phyloP scores from a whole-genome alignment of 2,797 vertebrate species.

The Takifugu rubripes region DNA sequence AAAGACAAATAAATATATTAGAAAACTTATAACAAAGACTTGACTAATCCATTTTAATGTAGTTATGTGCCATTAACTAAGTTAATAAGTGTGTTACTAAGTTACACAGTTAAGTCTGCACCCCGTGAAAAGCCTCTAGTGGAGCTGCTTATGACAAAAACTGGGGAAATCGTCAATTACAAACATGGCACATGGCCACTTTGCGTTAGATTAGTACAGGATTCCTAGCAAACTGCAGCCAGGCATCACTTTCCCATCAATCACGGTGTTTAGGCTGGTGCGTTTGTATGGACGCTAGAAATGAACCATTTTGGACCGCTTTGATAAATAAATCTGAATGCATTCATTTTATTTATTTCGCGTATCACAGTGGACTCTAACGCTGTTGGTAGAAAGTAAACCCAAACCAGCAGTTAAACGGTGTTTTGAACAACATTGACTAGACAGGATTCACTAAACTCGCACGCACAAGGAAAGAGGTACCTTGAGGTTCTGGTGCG shows the following conservation, averaged over 20 bases:
- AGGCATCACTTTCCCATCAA: slow-evolving; percentile 39
- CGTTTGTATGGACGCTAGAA: no score
- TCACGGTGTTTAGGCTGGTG: slow-evolving; percentile 23
- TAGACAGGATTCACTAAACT: not conserved
- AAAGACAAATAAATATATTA: not conserved
- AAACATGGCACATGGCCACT: no score
- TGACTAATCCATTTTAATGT: not conserved
- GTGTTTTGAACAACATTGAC: slow-evolving; percentile 36
- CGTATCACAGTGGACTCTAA: no score
- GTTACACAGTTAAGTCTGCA: slow-evolving; percentile 23
- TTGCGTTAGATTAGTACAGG: no score
- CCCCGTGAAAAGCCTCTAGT: slow-evolving; percentile 7
- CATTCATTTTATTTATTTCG: no score
- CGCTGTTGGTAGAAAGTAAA: no score
- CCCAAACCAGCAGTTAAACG: no score
- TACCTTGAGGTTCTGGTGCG: slow-evolving; percentile 81
- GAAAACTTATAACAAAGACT: not conserved
- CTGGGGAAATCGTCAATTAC: not conserved
- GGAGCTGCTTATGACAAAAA: slow-evolving; percentile 34
- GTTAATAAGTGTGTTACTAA: not conserved
- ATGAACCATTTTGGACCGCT: no score
- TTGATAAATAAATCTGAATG: no score
- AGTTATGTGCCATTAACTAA: slow-evolving; percentile 8
- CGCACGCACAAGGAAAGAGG: not conserved
- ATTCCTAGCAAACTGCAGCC: slow-evolving; percentile 49